These are phyloP conservation scores for Beris morrisii DNA, from an alignment of 2,888 invertebrate species.

Conservation along the genomic window DNA sequence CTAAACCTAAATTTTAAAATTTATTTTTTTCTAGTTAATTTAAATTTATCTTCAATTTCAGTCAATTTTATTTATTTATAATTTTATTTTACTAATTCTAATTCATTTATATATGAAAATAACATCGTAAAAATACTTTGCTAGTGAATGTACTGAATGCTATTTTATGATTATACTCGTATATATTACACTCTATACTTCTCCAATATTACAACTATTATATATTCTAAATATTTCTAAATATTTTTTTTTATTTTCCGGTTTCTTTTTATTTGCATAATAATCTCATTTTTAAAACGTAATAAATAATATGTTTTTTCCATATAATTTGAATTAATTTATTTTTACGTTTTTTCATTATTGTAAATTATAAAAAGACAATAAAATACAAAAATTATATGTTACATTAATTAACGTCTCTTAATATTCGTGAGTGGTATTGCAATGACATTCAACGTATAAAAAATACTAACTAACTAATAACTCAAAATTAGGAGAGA, in stretches of 20 bases:
- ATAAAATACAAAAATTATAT: slow-evolving; percentile 27
- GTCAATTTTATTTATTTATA: slow-evolving; percentile 36
- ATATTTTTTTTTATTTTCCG: neutral
- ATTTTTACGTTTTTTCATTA: slow-evolving; percentile 32
- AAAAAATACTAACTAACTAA: neutral
- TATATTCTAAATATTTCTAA: slow-evolving; percentile 39
- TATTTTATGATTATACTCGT: slow-evolving; percentile 47
- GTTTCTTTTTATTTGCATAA: neutral
- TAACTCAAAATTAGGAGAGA: slow-evolving; percentile 8
- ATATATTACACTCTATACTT: slow-evolving; percentile 31
- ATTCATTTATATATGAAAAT: slow-evolving; percentile 17
- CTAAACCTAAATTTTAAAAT: too few species aligned
- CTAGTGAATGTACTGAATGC: slow-evolving; percentile 58
- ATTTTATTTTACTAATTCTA: slow-evolving; percentile 14
- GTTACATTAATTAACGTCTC: slow-evolving; percentile 34
- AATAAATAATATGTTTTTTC: slow-evolving; percentile 26
- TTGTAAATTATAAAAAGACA: too few species aligned
- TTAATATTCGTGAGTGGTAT: slow-evolving; percentile 48
- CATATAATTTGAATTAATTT: slow-evolving; percentile 30
- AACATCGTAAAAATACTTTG: slow-evolving; percentile 47
- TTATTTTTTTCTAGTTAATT: neutral
- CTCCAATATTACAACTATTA: slow-evolving; percentile 33
- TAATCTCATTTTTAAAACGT: neutral
- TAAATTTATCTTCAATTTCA: neutral
- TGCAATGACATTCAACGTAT: slow-evolving; percentile 39